Conservation (phyloP, 2,113 vertebrate species). For the Pyxicephalus adspersus region DNA sequence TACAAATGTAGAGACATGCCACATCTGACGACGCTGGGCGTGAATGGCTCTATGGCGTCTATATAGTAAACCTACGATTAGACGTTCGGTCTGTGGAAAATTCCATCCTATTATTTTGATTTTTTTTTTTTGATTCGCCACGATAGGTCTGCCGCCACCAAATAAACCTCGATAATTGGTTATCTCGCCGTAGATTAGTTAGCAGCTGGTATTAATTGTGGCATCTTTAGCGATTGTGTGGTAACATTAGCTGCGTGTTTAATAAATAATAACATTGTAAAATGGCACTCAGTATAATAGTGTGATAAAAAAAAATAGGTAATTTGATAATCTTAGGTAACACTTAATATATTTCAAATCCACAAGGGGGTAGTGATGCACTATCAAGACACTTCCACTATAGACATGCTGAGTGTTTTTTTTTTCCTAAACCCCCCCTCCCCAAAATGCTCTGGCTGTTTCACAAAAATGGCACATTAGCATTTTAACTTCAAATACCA, state of each 20-base stretch:
- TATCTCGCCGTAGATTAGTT: background rate
- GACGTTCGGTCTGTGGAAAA: too few species aligned
- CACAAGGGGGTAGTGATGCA: slow-evolving; percentile 76
- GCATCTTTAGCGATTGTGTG: background rate
- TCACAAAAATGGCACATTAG: slow-evolving; percentile 62
- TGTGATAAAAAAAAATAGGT: background rate
- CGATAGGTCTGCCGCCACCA: too few species aligned
- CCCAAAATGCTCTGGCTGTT: slow-evolving; percentile 58
- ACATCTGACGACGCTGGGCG: too few species aligned
- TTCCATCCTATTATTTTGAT: too few species aligned
- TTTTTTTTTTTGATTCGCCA: background rate
- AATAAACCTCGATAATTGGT: background rate
- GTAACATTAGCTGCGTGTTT: background rate
- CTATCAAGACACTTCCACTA: slow-evolving; percentile 61
- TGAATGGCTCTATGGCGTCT: too few species aligned
- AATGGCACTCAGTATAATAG: background rate
- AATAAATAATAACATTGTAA: background rate
- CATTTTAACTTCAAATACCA: slow-evolving; percentile 63
- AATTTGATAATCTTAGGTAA: slow-evolving; percentile 25
- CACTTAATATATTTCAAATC: slow-evolving; percentile 65
- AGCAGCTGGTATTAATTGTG: background rate
- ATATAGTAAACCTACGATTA: too few species aligned
- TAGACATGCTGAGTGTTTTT: slow-evolving; percentile 54
- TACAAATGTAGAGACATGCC: too few species aligned
- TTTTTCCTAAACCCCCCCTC: slow-evolving; percentile 17